These are phyloP conservation scores for Metellina segmentata DNA, from an alignment of 2,888 invertebrate genomes.

Conservation along the genomic window DNA sequence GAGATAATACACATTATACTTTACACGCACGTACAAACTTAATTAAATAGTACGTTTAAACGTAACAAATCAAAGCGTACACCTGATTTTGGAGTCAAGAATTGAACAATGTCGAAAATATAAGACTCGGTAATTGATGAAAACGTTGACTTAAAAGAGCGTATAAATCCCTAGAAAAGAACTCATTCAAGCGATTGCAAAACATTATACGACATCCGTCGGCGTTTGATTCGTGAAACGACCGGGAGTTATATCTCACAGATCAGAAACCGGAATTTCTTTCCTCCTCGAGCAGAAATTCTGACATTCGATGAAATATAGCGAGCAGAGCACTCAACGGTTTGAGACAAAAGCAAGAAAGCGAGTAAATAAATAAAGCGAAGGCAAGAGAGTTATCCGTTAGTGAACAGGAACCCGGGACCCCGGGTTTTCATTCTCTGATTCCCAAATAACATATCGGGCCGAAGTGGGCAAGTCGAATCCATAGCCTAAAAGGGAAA, in stretches of 20 bases:
- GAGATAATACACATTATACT: no score
- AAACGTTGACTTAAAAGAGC: no score
- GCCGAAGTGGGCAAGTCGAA: constrained; percentile 33
- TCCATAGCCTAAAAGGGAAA: constrained; percentile 25
- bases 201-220: no score
- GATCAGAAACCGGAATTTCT: constrained; percentile 12
- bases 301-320: constrained; percentile 23
- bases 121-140: no score
- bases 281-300: neutral
- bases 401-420: neutral
- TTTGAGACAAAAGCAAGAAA: constrained; percentile 14
- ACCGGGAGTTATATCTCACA: neutral
- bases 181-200: no score
- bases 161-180: no score
- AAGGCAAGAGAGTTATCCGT: neutral
- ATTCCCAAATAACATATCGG: constrained; percentile 44
- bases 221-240: constrained; percentile 4
- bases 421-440: constrained; percentile 27
- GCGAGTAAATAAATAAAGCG: constrained; percentile 14
- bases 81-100: no score
- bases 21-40: no score
- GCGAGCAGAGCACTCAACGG: neutral
- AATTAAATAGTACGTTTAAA: no score
- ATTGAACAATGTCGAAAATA: no score
- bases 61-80: no score